Percentiles rank a stretch among this genome's conserved stretches.
These are phyloP conservation scores for Atta cephalotes DNA, from an alignment of 1,140 invertebrate species.

Conservation along the genomic window DNA sequence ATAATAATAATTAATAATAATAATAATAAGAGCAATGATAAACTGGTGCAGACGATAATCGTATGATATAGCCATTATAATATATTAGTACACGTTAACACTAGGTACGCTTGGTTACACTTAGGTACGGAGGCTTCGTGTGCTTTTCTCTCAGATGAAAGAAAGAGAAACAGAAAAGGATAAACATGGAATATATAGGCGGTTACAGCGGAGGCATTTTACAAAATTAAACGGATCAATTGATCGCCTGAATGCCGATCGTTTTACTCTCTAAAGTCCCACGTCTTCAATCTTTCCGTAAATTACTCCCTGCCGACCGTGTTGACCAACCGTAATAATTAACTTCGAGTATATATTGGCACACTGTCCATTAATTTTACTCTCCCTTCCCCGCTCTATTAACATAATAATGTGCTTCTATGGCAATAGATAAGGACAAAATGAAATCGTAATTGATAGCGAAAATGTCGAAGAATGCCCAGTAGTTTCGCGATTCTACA, in stretches of 20 bases:
- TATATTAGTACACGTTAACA: slow-evolving; percentile 70
- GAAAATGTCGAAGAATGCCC: slow-evolving; percentile 37
- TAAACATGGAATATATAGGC: slow-evolving; percentile 56
- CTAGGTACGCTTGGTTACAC: slow-evolving; percentile 73
- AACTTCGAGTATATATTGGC: slow-evolving; percentile 38
- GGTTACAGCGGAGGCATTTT: slow-evolving; percentile 26
- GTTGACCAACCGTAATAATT: slow-evolving; percentile 33
- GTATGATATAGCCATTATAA: slow-evolving; percentile 68
- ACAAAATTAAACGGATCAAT: slow-evolving; percentile 42
- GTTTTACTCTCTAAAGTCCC: slow-evolving; percentile 8
- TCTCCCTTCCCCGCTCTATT: not conserved
- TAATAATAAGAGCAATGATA: slow-evolving; percentile 77
- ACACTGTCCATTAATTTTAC: slow-evolving; percentile 46
- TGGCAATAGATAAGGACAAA: slow-evolving; percentile 47
- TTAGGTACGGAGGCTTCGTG: slow-evolving; percentile 85
- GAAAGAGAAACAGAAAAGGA: slow-evolving; percentile 71
- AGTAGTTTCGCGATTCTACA: slow-evolving; percentile 4
- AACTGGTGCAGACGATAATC: slow-evolving; percentile 70
- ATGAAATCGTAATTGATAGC: slow-evolving; percentile 11
- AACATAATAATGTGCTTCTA: slow-evolving; percentile 24
- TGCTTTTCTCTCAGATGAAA: slow-evolving; percentile 73
- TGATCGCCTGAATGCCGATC: not conserved
- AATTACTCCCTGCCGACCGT: slow-evolving; percentile 33
- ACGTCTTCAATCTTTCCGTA: slow-evolving; percentile 35
- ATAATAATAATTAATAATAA: slow-evolving; percentile 78